Percentiles rank a stretch among this genome's conserved stretches.
Conservation (phyloP, 1,140 invertebrate species). For the Elysia chlorotica region DNA sequence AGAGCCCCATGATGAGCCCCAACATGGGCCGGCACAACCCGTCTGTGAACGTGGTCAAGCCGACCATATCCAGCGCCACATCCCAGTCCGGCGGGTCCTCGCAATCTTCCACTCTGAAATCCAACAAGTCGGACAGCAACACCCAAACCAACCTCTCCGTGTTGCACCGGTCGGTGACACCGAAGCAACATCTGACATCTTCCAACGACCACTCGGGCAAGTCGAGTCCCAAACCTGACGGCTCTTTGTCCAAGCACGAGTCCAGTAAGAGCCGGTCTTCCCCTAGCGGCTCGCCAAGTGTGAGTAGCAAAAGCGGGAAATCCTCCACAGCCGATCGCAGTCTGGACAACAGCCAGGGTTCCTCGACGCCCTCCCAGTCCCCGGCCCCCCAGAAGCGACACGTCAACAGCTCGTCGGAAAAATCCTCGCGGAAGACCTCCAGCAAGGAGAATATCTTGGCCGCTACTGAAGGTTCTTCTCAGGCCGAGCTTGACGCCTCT, state of each 20-base stretch:
- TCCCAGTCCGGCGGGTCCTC: slow-evolving; percentile 26
- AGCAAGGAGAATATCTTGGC: slow-evolving; percentile 7
- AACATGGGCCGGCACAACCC: slow-evolving; percentile 31
- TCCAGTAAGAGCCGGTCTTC: background rate
- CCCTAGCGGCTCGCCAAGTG: background rate
- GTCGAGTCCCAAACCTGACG: slow-evolving; percentile 1
- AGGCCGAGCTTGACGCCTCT: background rate
- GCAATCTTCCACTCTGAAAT: no score
- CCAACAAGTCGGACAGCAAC: slow-evolving; percentile 51
- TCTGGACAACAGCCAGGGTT: background rate
- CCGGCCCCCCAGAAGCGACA: background rate
- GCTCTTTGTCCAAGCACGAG: background rate
- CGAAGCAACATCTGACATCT: background rate
- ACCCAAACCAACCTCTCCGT: slow-evolving; percentile 52
- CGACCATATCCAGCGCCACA: slow-evolving; percentile 47
- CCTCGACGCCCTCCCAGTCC: background rate
- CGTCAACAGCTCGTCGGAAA: background rate
- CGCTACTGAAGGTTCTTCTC: background rate
- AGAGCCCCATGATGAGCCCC: slow-evolving; percentile 30
- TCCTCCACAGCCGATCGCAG: background rate
- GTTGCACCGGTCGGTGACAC: slow-evolving; percentile 36
- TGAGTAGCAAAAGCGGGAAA: background rate
- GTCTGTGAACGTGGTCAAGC: slow-evolving; percentile 54
- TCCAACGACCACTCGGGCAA: background rate
- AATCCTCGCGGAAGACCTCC: background rate